Evolutionary conservation across 2,888 invertebrate genomes (phyloP).

Genomic region (Oxyteleia sp.): DNA sequence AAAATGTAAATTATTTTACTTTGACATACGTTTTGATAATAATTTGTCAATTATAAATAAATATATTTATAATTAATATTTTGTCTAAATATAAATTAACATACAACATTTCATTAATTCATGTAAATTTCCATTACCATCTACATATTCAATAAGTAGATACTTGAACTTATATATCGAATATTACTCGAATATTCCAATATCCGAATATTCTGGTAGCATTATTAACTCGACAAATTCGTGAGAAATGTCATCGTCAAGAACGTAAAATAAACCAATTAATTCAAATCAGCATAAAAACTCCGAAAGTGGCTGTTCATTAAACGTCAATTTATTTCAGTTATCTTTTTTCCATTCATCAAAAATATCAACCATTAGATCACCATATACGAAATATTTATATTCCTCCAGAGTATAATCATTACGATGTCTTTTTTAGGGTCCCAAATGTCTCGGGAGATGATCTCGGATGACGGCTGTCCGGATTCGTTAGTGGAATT

Average conservation of each 20-base stretch:
- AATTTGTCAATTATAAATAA: no score
- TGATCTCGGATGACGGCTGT: constrained; percentile 67
- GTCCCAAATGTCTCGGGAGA: constrained; percentile 45
- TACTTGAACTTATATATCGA: neutral
- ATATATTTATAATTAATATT: no score
- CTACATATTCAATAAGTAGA: no score
- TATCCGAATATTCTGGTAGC: neutral
- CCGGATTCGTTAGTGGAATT: constrained; percentile 71
- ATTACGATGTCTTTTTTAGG: constrained; percentile 49
- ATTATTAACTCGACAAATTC: neutral
- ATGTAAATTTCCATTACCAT: no score
- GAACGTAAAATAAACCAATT: neutral
- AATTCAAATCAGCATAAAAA: neutral
- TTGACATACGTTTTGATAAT: no score
- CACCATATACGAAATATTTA: constrained; percentile 16
- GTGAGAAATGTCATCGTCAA: neutral
- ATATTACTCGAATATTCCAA: neutral
- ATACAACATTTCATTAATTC: no score
- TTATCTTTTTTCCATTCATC: constrained; percentile 3
- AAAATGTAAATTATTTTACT: no score
- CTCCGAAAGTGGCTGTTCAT: constrained; percentile 4
- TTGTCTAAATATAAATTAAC: no score
- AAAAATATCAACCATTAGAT: neutral
- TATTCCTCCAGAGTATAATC: constrained; percentile 30
- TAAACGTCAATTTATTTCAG: constrained; percentile 9